A percentile compares a stretch with the other conserved stretches of the same genome.
Evolutionary conservation across 2,113 vertebrate species (phyloP).

Genomic region (Lutjanus erythropterus): DNA sequence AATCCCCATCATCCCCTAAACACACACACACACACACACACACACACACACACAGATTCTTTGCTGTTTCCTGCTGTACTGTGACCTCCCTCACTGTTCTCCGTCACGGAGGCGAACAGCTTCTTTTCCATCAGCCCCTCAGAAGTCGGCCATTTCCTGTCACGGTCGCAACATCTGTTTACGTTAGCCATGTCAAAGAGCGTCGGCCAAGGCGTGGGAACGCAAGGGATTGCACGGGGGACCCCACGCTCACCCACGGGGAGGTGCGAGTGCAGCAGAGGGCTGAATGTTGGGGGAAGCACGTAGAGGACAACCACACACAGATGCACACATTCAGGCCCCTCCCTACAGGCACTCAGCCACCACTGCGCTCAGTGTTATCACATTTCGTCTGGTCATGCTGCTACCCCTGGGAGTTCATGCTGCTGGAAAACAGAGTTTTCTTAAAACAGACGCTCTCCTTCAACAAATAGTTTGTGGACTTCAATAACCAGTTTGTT

Average conservation of each 20-base stretch:
- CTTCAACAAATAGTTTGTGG: slow-evolving; percentile 22
- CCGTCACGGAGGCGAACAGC: slow-evolving; percentile 59
- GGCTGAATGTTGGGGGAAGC: slow-evolving; percentile 54
- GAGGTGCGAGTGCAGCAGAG: slow-evolving; percentile 44
- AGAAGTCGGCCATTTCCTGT: slow-evolving; percentile 80
- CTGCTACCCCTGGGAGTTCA: slow-evolving; percentile 44
- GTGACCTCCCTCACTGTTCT: slow-evolving; percentile 59
- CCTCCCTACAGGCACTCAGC: slow-evolving; percentile 54
- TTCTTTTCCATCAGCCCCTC: slow-evolving; percentile 62
- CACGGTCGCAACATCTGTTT: slow-evolving; percentile 77
- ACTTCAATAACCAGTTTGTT: slow-evolving; percentile 24
- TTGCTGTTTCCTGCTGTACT: slow-evolving; percentile 50
- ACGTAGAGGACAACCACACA: slow-evolving; percentile 57
- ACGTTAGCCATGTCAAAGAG: slow-evolving; percentile 75
- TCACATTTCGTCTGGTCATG: slow-evolving; percentile 62
- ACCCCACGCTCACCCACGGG: slow-evolving; percentile 53
- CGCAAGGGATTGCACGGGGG: slow-evolving; percentile 46
- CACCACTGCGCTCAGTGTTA: slow-evolving; percentile 55
- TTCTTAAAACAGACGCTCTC: slow-evolving; percentile 8
- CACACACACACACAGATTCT: slow-evolving; percentile 23
- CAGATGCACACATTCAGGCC: slow-evolving; percentile 44
- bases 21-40: slow-evolving; percentile 14
- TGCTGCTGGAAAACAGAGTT: slow-evolving; percentile 36
- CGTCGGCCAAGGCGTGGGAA: slow-evolving; percentile 81
- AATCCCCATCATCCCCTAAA: slow-evolving; percentile 1